Conservation (phyloP, 2,113 vertebrate genomes). For the Pandion haliaetus region DNA sequence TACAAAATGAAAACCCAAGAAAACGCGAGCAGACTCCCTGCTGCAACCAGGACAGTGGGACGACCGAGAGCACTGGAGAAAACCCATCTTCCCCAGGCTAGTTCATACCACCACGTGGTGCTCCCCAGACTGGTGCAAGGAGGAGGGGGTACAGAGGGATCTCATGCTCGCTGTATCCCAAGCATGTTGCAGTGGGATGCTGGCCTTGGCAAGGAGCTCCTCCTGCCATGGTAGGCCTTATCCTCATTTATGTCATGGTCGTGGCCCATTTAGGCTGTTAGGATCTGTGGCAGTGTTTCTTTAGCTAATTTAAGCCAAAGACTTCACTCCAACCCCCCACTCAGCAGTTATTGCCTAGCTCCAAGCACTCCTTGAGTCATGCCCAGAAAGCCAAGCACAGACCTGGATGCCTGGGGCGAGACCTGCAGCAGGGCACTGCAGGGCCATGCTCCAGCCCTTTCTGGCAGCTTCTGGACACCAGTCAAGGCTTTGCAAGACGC, state of each 20-base stretch:
- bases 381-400: background rate
- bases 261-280: background rate
- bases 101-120: accelerated
- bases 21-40: background rate
- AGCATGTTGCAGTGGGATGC: background rate
- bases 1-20: background rate
- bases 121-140: background rate
- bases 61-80: background rate
- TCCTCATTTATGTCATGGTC: background rate
- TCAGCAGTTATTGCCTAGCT: background rate
- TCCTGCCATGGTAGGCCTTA: background rate
- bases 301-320: background rate
- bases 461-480: background rate
- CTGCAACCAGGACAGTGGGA: accelerated
- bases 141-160: background rate
- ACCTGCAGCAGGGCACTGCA: too few species aligned
- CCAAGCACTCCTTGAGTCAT: accelerated
- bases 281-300: background rate
- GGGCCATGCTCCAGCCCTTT: background rate
- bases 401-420: background rate
- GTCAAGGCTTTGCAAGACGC: too few species aligned
- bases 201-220: background rate
- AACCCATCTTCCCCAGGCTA: background rate
- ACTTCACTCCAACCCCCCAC: accelerated
- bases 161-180: background rate